phyloP scores from a whole-genome alignment of 1,140 invertebrate species.

The Aphaenogaster ashmeadi region DNA sequence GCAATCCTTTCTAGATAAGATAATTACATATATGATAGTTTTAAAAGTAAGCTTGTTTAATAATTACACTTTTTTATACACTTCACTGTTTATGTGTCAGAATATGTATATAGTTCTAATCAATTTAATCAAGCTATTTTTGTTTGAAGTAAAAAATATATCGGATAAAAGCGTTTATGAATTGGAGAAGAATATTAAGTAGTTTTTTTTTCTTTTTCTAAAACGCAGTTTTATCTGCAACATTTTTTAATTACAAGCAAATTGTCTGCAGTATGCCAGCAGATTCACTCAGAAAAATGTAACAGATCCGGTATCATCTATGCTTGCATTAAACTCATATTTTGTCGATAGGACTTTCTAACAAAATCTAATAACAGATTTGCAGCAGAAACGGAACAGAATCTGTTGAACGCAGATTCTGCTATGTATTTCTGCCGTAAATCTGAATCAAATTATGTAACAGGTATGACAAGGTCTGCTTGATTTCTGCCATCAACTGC shows the following conservation, averaged over 20 bases:
- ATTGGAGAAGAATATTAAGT: not conserved
- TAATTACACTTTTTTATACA: not conserved
- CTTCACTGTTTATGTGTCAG: not conserved
- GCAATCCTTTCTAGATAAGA: slow-evolving; percentile 11
- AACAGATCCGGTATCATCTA: no score
- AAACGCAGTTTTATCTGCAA: not conserved
- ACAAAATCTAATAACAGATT: no score
- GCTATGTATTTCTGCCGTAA: no score
- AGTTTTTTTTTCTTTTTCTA: slow-evolving; percentile 11
- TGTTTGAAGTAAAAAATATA: not conserved
- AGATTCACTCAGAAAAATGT: no score
- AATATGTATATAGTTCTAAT: not conserved
- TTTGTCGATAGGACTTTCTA: no score
- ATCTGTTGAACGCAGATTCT: no score
- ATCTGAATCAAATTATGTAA: no score
- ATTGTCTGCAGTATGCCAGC: no score
- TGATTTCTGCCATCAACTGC: no score
- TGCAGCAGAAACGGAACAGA: no score
- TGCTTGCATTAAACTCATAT: no score
- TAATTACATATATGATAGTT: slow-evolving; percentile 1
- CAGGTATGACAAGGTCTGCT: no score
- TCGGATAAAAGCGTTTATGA: not conserved
- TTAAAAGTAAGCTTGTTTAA: not conserved
- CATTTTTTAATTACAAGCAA: not conserved
- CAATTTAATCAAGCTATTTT: not conserved